Conservation (phyloP, 92 coral and sea anemone genomes). For the Micromussa lordhowensis region DNA sequence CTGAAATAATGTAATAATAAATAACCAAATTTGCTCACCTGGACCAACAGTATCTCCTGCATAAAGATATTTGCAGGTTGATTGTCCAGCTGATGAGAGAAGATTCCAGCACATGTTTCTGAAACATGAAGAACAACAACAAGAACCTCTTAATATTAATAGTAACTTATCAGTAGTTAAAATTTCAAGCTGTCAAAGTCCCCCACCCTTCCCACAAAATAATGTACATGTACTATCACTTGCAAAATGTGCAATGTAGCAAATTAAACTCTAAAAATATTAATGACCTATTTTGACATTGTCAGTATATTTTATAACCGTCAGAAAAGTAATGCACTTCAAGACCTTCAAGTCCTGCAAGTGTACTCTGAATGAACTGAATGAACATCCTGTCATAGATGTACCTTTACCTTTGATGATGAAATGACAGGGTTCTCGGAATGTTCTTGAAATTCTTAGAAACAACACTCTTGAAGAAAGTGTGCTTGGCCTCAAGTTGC, state of each 20-base stretch:
- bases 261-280: not conserved
- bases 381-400: constrained; percentile 3
- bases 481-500: constrained; percentile 19
- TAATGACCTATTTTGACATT: not conserved
- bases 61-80: constrained; percentile 36
- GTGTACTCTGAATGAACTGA: not conserved
- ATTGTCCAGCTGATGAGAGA: constrained; percentile 17
- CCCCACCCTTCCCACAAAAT: constrained; percentile 15
- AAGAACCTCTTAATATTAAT: too few species aligned
- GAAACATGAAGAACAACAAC: too few species aligned
- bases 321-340: constrained; percentile 16
- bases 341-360: constrained; percentile 27
- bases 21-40: constrained; percentile 17
- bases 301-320: not conserved
- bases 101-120: constrained; percentile 14
- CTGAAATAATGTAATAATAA: not conserved
- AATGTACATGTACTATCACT: not conserved
- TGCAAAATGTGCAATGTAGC: constrained; percentile 8
- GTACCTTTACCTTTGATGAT: not conserved
- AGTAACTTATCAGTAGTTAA: constrained; percentile 8
- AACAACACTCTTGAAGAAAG: constrained; percentile 19
- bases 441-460: not conserved
- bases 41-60: constrained; percentile 55
- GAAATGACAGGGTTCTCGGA: not conserved
- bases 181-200: constrained; percentile 25